A percentile compares a stretch with the other conserved stretches of the same genome.
These are phyloP conservation scores for Goniozus legneri DNA, from an alignment of 1,140 invertebrate genomes.

Conservation along the genomic window DNA sequence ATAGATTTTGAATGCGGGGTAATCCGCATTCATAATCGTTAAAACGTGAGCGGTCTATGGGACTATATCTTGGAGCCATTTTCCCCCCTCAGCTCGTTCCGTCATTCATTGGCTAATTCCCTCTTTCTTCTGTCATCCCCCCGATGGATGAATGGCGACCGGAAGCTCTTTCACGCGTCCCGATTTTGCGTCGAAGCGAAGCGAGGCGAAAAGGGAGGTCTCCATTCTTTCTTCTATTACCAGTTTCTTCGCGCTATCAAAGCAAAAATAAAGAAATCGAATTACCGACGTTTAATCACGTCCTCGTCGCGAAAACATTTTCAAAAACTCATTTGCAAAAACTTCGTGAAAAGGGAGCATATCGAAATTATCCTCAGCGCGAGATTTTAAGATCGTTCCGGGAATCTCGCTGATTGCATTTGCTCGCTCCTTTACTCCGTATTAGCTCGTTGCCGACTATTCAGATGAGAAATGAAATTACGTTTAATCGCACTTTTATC, in stretches of 20 bases:
- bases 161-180: constrained; percentile 46
- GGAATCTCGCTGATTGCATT: too few species aligned
- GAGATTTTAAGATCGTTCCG: neutral
- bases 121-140: constrained; percentile 32
- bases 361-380: neutral
- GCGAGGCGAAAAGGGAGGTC: neutral
- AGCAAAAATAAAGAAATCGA: neutral
- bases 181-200: constrained; percentile 34
- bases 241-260: neutral
- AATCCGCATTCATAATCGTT: constrained; percentile 45
- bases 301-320: neutral
- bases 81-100: constrained; percentile 6
- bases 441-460: too few species aligned
- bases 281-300: neutral
- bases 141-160: constrained; percentile 37
- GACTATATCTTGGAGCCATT: constrained; percentile 18
- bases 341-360: neutral
- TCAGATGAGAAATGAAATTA: too few species aligned
- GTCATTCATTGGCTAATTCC: constrained; percentile 40
- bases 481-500: too few species aligned
- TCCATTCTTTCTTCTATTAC: neutral
- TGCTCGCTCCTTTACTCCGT: too few species aligned
- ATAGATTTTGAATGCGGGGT: constrained; percentile 39
- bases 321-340: neutral
- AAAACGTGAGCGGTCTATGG: constrained; percentile 10